Evolutionary conservation across 1,140 invertebrate species (phyloP).

Genomic region (Harpegnathos saltator): DNA sequence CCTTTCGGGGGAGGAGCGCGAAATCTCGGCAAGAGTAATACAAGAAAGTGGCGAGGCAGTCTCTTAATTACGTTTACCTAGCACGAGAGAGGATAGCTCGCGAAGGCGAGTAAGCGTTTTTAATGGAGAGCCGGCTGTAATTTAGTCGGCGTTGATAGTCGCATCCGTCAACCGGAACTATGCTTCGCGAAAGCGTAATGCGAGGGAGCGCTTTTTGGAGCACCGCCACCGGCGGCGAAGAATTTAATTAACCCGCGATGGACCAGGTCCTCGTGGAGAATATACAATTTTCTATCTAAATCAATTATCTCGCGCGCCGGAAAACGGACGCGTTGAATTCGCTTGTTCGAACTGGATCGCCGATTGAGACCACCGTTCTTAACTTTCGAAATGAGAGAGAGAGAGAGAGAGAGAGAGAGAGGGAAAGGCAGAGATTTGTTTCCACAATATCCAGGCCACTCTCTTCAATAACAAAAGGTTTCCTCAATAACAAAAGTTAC

Average conservation of each 20-base stretch:
- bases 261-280: slow-evolving; percentile 3
- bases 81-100: slow-evolving; percentile 27
- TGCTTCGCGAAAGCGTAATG: not conserved
- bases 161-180: slow-evolving; percentile 36
- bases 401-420: too few relatives aligned
- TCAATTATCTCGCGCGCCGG: not conserved
- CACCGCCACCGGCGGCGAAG: slow-evolving; percentile 19
- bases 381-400: not conserved
- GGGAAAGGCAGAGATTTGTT: too few relatives aligned
- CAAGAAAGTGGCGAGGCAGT: slow-evolving; percentile 41
- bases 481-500: too few relatives aligned
- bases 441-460: too few relatives aligned
- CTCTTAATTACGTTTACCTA: slow-evolving; percentile 62
- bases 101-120: slow-evolving; percentile 56
- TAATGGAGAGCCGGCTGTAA: slow-evolving; percentile 64
- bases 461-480: too few relatives aligned
- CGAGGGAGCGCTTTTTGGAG: slow-evolving; percentile 40
- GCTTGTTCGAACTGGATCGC: not conserved
- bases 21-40: slow-evolving; percentile 20
- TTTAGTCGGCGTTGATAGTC: slow-evolving; percentile 40
- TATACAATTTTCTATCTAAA: slow-evolving; percentile 24
- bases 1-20: not conserved
- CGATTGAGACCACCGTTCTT: not conserved
- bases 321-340: not conserved
- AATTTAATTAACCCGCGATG: slow-evolving; percentile 46